phyloP scores from a whole-genome alignment of 2,888 invertebrate genomes.

The Biston stratarius region DNA sequence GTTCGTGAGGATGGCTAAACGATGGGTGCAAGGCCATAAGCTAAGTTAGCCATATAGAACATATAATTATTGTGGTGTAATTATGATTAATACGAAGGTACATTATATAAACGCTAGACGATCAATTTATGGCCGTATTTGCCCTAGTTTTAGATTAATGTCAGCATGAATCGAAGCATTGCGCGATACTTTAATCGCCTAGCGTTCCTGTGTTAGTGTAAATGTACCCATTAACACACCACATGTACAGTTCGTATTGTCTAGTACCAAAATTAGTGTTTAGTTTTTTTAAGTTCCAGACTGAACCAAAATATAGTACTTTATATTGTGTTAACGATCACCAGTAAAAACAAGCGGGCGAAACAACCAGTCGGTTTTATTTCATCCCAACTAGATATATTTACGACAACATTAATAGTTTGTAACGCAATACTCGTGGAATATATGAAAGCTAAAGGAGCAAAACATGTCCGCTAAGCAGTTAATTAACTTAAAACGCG shows the following conservation, averaged over 20 bases:
- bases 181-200: constrained; percentile 8
- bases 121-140: constrained; percentile 36
- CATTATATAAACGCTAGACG: constrained; percentile 35
- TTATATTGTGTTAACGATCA: constrained; percentile 80
- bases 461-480: constrained; percentile 49
- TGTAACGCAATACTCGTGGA: constrained; percentile 41
- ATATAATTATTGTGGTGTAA: constrained; percentile 53
- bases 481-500: constrained; percentile 67
- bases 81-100: constrained; percentile 44
- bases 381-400: constrained; percentile 41
- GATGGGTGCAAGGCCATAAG: constrained; percentile 72
- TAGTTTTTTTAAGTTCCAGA: constrained; percentile 84
- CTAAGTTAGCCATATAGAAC: constrained; percentile 67
- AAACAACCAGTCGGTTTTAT: constrained; percentile 55
- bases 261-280: constrained; percentile 81
- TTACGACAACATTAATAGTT: constrained; percentile 39
- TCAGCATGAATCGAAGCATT: constrained; percentile 1
- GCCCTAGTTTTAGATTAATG: constrained; percentile 12
- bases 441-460: constrained; percentile 54
- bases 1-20: constrained; percentile 53
- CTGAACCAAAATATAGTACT: constrained; percentile 85
- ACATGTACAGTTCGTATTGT: constrained; percentile 64
- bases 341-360: constrained; percentile 73
- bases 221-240: constrained; percentile 54
- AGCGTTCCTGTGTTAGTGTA: constrained; percentile 44